These are phyloP conservation scores for Trichogramma evanescens DNA, from an alignment of 2,888 invertebrate genomes.

Conservation along the genomic window DNA sequence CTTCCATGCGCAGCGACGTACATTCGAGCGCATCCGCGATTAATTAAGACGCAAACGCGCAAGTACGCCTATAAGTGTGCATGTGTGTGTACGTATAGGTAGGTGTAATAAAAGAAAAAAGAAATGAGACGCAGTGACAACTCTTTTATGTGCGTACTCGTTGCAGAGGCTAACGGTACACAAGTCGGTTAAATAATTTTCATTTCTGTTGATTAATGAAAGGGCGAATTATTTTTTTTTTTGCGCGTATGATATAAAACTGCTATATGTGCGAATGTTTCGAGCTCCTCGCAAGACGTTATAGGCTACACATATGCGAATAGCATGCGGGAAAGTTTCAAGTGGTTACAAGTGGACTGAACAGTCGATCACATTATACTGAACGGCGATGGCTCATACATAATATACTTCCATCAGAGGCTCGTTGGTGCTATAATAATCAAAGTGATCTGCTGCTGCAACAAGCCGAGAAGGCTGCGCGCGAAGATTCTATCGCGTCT, in stretches of 20 bases:
- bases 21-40: too few species aligned
- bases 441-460: neutral
- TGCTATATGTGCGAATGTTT: too few species aligned
- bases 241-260: too few species aligned
- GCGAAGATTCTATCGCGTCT: too few species aligned
- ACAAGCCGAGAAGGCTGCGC: neutral
- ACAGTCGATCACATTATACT: constrained; percentile 33
- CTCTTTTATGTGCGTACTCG: constrained; percentile 3
- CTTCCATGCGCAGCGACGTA: neutral
- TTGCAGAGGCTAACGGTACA: too few species aligned
- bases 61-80: constrained; percentile 1
- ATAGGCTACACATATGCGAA: constrained; percentile 5
- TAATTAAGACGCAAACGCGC: neutral
- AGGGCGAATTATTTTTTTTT: too few species aligned
- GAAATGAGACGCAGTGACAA: constrained; percentile 6
- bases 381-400: constrained; percentile 25
- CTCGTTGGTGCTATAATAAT: neutral
- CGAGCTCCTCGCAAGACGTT: too few species aligned
- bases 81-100: constrained; percentile 11
- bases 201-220: too few species aligned
- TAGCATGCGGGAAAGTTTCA: constrained; percentile 21
- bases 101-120: constrained; percentile 1
- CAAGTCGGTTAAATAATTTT: too few species aligned
- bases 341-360: constrained; percentile 24
- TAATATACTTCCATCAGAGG: constrained; percentile 12